Evolutionary conservation across 37 sponge, comb jelly and placozoan genomes (phyloP), one percentile per base, ranked within the genome.

Genomic region (Dysidea cf. avara): DNA sequence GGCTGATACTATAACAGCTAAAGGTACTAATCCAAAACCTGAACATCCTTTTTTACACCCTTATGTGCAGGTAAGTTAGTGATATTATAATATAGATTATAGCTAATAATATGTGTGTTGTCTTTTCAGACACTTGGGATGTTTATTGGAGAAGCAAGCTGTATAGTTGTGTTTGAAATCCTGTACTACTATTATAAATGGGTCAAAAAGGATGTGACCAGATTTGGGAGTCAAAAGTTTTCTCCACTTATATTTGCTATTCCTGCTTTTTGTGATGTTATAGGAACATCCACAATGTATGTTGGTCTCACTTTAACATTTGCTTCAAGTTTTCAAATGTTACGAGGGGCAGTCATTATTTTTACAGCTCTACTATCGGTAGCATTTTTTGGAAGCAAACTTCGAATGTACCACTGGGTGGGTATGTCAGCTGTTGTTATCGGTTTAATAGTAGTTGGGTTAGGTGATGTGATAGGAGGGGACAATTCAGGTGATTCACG

Each of bases 281-380:
- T 58, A 2, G 96, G 64, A 24, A 96, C 99, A 26, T 88, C 90
- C 29, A 82, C 85, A 35, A 86, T 98, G 87, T 93, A 92, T 72
- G 79, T 98, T 0, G 99, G 91, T 12, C 91, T 98, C 28, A 91
- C 82, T 31, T 86, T 95, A 75, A 98, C 99, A 35, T 95, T 76
- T 68, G 95, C 99, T 0, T 60, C 87, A 39, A 95, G 96, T 54
- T 95, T 89, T 72, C 99, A 98, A 46, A 95, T 98, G 93, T 59
- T 98, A 40, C 60, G 93, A 34, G 96, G 93, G 1, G 87, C 89
- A 47, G 99, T 98, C 32, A 98, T 98, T 57, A 92, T 98, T 39
- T 98, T 98, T 75, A 95, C 99, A 3, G 96, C 93, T 0, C 81
- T 98, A 14, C 71, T 98, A 17, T 95, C 99, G 22, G 84, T 92